Evolutionary conservation across 1,140 invertebrate genomes (phyloP), one percentile per base, ranked within the genome.

Genomic region (Achatina immaculata): DNA sequence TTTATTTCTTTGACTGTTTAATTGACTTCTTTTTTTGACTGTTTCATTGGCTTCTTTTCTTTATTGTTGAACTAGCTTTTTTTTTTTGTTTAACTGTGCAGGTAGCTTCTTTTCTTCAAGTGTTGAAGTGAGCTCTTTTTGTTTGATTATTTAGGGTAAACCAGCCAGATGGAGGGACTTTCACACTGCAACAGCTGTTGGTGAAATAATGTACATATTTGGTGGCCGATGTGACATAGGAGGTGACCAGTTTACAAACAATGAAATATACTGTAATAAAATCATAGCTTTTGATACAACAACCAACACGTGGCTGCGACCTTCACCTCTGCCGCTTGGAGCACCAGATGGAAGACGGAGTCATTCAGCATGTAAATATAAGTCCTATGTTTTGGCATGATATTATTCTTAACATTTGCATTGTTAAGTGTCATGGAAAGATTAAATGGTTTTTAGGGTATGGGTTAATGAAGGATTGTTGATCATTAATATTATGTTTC

Each of bases 341-440:
- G 93, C 87, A 38, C 93, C 96, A 7, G 91, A 93, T 79, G 96
- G 96, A 66, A 91, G 96, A 83, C 92, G 96, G 45, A 96, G 95
- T 89, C 96, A 97, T 92, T 96, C 96, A 84, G 95, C 96, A 84
- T 96, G 95, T 96, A 92, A 93, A 94, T 92, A n/a, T n/a, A n/a
- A n/a, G n/a, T n/a, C n/a, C n/a, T 24, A 42, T 71, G 7, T 36
- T 42, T 71, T 71, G 24, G 4, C 24, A 6, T 65, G 6, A n/a
- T 65, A 4, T 28, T 65, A 9, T 65, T 24, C 9, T n/a, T 9
- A 65, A 6, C 58, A 65, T 65, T 9, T n/a, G 6, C 9, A 24
- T 65, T 65, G 31, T 34, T 9, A 28, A 24, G 31, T 7, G 24
- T n/a, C 24, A 28, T 65, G 24, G 58, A 65, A 34, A 65, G 24